Evolutionary conservation across 2,888 invertebrate genomes (phyloP).

Genomic region (Andrena bicolor): DNA sequence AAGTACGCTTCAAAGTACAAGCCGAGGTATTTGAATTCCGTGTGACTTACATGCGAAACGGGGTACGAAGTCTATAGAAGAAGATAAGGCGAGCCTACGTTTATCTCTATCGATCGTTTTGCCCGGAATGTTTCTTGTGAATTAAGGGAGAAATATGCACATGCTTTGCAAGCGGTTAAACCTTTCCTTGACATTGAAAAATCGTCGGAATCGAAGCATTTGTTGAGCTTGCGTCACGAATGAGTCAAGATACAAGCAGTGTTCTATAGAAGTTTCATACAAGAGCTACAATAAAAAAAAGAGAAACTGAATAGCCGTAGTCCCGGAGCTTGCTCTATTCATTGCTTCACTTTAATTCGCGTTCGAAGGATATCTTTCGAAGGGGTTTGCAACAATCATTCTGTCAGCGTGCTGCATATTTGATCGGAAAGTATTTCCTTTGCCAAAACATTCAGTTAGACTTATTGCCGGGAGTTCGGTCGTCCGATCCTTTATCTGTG

Average conservation of each 20-base stretch:
- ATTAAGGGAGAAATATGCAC: not conserved
- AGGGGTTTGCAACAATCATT: not conserved
- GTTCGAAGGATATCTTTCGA: not conserved
- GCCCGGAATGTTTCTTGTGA: not conserved
- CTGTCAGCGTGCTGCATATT: not conserved
- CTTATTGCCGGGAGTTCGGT: no score
- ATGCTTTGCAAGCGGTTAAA: not conserved
- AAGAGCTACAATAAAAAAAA: not conserved
- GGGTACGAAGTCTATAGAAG: not conserved
- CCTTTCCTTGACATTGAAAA: not conserved
- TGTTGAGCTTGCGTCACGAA: not conserved
- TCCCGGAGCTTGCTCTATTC: conserved; percentile 1
- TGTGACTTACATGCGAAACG: not conserved
- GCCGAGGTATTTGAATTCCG: not conserved
- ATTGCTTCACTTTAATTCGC: not conserved
- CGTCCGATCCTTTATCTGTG: no score
- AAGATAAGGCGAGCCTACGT: not conserved
- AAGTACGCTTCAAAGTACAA: not conserved
- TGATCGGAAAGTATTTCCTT: not conserved
- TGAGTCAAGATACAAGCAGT: not conserved
- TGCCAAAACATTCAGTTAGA: no score
- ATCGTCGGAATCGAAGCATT: not conserved
- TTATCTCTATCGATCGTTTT: conserved; percentile 8
- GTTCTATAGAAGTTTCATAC: not conserved
- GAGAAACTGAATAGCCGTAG: not conserved